Evolutionary conservation across 2,113 vertebrate species (phyloP).

Genomic region (Phasianus colchicus): DNA sequence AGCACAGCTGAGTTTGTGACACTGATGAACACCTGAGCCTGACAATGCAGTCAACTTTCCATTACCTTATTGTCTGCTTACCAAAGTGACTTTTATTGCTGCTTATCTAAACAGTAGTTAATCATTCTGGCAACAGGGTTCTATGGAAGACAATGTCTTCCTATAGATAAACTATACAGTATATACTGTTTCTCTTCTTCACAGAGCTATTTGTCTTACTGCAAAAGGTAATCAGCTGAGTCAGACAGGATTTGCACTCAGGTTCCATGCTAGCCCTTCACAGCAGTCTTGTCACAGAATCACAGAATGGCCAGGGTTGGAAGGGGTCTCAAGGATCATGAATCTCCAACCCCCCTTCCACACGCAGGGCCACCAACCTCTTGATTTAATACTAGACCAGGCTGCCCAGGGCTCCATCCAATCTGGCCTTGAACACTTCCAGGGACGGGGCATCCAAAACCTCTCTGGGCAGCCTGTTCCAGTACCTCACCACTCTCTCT

Average conservation of each 20-base stretch:
- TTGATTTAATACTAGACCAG: too few relatives aligned
- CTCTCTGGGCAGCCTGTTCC: too few relatives aligned
- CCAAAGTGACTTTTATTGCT: neutral
- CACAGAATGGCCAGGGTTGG: too few relatives aligned
- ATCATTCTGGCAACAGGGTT: neutral
- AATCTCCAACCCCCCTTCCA: too few relatives aligned
- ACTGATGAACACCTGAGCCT: neutral
- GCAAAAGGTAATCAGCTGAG: neutral
- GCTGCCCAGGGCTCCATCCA: too few relatives aligned
- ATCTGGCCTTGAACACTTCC: too few relatives aligned
- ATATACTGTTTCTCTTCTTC: neutral
- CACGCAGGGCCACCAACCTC: too few relatives aligned
- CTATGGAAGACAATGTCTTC: neutral
- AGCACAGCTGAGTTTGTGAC: neutral
- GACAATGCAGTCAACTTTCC: neutral
- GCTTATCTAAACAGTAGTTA: neutral
- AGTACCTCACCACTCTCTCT: too few relatives aligned
- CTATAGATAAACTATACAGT: neutral
- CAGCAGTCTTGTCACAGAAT: neutral
- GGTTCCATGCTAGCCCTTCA: neutral
- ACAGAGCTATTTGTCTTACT: neutral
- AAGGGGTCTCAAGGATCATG: too few relatives aligned
- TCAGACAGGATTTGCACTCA: neutral
- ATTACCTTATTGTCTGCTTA: neutral
- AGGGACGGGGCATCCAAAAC: too few relatives aligned